Base-by-base conservation (phyloP, 2,888 invertebrate genomes). In the Aporophyla nigra region DNA sequence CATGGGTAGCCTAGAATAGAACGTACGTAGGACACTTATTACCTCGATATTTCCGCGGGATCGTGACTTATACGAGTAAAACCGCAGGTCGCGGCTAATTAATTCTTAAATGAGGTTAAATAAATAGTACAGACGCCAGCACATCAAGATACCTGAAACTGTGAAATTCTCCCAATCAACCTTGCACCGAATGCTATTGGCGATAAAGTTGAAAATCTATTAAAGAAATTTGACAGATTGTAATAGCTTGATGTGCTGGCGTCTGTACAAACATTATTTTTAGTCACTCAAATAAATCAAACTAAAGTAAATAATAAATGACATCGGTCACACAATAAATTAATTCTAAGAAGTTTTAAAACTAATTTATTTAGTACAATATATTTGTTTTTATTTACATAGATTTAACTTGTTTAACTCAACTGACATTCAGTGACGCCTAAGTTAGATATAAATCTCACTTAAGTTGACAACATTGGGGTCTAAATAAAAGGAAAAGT, bases 291-390 rank as follows among this genome's bases (percentile, higher is more conserved):
- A 67, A 67, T 40, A 67, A 67, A 62, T 53, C 1, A 56, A 51
- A 75, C 14, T 10, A 58, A 62, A 46, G n/a, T 49, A 54, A 71
- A 51, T 56, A 65, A 65, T 54, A 81, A 56, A 77, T n/a, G 49
- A 54, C 46, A 54, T 59, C 46, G 40, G 19, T 43, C 51, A 59
- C n/a, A 33, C 21, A 68, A 63, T 54, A 68, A 78, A 80, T 33
- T 14, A 68, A 69, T 69, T 69, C 59, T 33, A 14, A 51, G 9
- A 78, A 71, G 79, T 68, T 75, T 72, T 43, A 46, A 43, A 71
- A 80, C n/a, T 49, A 68, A 80, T 83, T 78, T 65, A 71, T 78
- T 40, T n/a, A 46, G 27, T n/a, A 16, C 6, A 58, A 58, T 62
- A 24, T n/a, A 46, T 71, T 49, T 58, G 27, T 71, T 82, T 80